These are phyloP conservation scores for Grantiella picta DNA, from an alignment of 2,113 vertebrate genomes.

Conservation along the genomic window DNA sequence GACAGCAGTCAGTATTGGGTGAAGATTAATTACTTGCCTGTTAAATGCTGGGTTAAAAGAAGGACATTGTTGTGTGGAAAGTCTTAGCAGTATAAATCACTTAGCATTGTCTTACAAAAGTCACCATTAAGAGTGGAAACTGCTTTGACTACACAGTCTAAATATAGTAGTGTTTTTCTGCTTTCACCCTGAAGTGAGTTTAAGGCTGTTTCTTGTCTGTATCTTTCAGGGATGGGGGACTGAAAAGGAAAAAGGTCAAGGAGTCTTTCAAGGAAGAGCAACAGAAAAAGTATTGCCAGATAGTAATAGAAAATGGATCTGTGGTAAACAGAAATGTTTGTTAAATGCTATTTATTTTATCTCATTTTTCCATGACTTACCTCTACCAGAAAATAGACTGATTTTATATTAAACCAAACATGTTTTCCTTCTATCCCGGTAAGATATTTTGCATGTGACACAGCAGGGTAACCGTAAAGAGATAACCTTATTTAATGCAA, in stretches of 20 bases:
- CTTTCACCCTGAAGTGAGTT: background rate
- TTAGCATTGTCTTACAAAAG: background rate
- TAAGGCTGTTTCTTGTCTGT: background rate
- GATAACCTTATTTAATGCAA: background rate
- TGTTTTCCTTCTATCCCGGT: background rate
- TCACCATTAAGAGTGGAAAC: background rate
- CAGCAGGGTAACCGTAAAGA: background rate
- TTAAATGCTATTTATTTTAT: slow-evolving; percentile 24
- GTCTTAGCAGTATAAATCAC: background rate
- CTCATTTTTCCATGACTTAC: background rate
- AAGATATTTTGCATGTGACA: background rate
- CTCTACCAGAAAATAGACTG: background rate
- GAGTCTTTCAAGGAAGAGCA: slow-evolving; percentile 85
- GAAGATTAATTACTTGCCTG: background rate
- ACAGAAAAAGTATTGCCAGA: slow-evolving; percentile 90
- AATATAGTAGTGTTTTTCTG: background rate
- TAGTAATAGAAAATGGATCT: slow-evolving; percentile 72
- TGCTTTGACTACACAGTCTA: background rate
- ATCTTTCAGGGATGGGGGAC: slow-evolving; percentile 84
- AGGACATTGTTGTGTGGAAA: background rate
- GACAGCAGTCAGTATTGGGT: background rate
- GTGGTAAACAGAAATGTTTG: background rate
- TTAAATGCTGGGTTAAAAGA: background rate
- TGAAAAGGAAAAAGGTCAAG: slow-evolving; percentile 89
- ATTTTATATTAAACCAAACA: background rate